These are phyloP conservation scores for Zosterops hypoxanthus DNA, from an alignment of 2,113 vertebrate genomes.

Conservation along the genomic window DNA sequence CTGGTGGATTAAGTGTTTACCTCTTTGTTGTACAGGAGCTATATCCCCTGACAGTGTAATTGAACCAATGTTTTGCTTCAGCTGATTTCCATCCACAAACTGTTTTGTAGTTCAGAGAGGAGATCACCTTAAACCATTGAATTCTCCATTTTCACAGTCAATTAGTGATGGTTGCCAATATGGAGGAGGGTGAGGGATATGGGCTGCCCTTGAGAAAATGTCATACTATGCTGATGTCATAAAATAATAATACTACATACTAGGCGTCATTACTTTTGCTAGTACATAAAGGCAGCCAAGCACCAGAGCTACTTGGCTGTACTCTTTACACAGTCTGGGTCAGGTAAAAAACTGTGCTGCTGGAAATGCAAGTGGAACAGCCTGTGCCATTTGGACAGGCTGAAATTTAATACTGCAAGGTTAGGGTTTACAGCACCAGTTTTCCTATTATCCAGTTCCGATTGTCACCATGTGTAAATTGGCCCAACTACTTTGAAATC, in stretches of 20 bases:
- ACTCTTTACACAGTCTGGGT: not conserved
- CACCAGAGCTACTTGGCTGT: conserved; percentile 42
- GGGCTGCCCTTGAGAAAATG: conserved; percentile 73
- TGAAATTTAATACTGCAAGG: conserved; percentile 12
- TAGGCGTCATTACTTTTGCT: conserved; percentile 54
- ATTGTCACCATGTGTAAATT: conserved; percentile 2
- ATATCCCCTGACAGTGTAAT: conserved; percentile 17
- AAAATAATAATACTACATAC: conserved; percentile 58
- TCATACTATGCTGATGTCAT: conserved; percentile 59
- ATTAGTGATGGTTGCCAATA: conserved; percentile 69
- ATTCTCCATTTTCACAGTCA: conserved; percentile 71
- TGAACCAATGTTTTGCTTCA: conserved; percentile 54
- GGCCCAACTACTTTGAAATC: conserved; percentile 14
- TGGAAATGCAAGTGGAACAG: conserved; percentile 6
- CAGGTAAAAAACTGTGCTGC: not conserved
- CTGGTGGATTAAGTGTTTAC: conserved; percentile 35
- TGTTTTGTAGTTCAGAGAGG: conserved; percentile 63
- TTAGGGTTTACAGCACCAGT: conserved; percentile 1
- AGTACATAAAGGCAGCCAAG: conserved; percentile 64
- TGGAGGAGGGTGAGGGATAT: conserved; percentile 60
- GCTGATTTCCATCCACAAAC: conserved; percentile 67
- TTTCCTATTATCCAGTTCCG: not conserved
- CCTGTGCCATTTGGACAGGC: not conserved
- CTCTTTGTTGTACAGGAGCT: conserved; percentile 9
- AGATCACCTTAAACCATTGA: conserved; percentile 65